Percentiles rank a stretch among this genome's conserved stretches.
Evolutionary conservation across 2,113 vertebrate species (phyloP).

Genomic region (Hydrochoerus hydrochaeris): DNA sequence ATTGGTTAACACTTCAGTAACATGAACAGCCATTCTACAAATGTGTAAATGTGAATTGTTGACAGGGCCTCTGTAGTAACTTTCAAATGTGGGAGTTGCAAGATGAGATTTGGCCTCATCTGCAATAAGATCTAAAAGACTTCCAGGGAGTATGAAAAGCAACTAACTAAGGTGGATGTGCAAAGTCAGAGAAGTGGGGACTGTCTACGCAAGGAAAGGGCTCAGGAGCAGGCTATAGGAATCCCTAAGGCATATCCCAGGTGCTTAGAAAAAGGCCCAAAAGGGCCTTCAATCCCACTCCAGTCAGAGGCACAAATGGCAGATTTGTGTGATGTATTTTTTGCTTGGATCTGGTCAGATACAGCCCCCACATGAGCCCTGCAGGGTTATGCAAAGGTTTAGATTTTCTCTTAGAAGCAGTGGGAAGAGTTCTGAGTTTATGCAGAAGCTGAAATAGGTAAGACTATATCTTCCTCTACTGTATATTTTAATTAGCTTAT

Average conservation of each 20-base stretch:
- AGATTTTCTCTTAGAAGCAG: background rate
- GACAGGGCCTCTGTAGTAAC: background rate
- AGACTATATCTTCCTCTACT: background rate
- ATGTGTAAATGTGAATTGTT: background rate
- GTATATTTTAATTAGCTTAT: background rate
- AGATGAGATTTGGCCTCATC: background rate
- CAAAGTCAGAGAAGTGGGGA: background rate
- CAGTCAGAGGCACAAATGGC: no score
- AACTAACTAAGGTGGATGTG: no score
- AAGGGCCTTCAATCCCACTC: no score
- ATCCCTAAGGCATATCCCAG: background rate
- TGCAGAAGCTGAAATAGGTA: background rate
- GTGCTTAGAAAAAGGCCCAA: background rate
- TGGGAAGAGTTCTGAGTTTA: background rate
- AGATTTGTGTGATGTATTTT: no score
- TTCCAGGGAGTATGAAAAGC: background rate
- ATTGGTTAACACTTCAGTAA: background rate
- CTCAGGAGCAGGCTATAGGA: background rate
- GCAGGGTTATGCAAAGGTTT: background rate
- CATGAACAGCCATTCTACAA: background rate
- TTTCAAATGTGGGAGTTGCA: background rate
- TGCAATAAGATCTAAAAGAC: background rate
- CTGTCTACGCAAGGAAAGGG: background rate
- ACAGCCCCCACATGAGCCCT: no score
- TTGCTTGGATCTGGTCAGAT: no score